These are phyloP conservation scores for Rissa tridactyla DNA, from an alignment of 2,113 vertebrate genomes.

Conservation along the genomic window DNA sequence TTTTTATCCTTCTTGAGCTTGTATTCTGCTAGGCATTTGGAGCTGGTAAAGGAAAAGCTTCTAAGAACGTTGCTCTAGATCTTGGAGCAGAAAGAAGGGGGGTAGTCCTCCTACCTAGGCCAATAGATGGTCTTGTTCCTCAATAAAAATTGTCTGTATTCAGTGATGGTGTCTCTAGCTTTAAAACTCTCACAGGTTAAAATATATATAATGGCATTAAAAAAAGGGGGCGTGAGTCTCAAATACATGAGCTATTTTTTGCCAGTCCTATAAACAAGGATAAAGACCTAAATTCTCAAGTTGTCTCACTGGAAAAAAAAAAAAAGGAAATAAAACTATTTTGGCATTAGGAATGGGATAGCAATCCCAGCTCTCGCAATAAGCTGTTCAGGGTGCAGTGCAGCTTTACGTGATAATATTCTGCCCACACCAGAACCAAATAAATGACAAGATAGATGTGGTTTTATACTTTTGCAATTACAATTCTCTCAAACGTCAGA, in stretches of 20 bases:
- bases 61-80: background rate
- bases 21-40: background rate
- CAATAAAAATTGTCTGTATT: background rate
- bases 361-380: background rate
- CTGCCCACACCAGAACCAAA: background rate
- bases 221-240: background rate
- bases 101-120: background rate
- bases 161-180: background rate
- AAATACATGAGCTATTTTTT: background rate
- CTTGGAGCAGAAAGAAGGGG: background rate
- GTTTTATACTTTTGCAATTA: conserved; percentile 7
- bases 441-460: background rate
- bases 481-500: background rate
- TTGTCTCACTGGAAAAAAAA: background rate
- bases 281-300: background rate
- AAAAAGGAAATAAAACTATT: background rate
- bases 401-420: background rate
- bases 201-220: background rate
- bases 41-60: background rate
- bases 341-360: background rate
- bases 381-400: background rate
- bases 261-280: background rate
- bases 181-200: background rate
- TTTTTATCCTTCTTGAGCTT: background rate
- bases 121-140: accelerated